Conservation (phyloP, 2,888 invertebrate species). For the Cephonodes hylas region DNA sequence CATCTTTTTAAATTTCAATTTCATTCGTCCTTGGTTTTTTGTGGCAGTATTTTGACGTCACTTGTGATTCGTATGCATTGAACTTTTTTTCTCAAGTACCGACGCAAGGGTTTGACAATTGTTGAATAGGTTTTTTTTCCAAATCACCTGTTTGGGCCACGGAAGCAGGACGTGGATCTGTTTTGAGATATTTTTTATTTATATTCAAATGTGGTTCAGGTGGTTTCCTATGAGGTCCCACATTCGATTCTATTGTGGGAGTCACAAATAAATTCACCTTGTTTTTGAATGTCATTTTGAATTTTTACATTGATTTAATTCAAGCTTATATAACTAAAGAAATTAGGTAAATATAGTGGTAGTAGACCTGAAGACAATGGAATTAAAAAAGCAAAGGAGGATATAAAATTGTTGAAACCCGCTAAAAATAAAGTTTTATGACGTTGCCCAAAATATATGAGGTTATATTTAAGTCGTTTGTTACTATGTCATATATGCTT, state of each 20-base stretch:
- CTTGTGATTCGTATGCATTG: constrained; percentile 38
- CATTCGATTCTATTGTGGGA: neutral
- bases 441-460: too few species aligned
- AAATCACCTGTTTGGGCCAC: constrained; percentile 67
- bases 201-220: constrained; percentile 22
- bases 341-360: too few species aligned
- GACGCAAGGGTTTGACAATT: constrained; percentile 59
- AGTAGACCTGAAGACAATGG: too few species aligned
- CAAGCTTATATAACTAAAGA: too few species aligned
- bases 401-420: too few species aligned
- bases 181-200: constrained; percentile 38
- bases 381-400: too few species aligned
- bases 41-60: constrained; percentile 20
- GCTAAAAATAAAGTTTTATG: too few species aligned
- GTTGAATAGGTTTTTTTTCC: constrained; percentile 55
- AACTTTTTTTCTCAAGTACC: constrained; percentile 34
- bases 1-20: constrained; percentile 47
- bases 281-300: neutral
- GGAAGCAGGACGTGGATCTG: constrained; percentile 66
- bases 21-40: constrained; percentile 46
- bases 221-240: neutral
- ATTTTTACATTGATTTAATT: too few species aligned
- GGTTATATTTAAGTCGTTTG: too few species aligned
- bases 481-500: too few species aligned
- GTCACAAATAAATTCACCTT: neutral